phyloP scores from a whole-genome alignment of 2,888 invertebrate genomes.

The Thalpophila matura region DNA sequence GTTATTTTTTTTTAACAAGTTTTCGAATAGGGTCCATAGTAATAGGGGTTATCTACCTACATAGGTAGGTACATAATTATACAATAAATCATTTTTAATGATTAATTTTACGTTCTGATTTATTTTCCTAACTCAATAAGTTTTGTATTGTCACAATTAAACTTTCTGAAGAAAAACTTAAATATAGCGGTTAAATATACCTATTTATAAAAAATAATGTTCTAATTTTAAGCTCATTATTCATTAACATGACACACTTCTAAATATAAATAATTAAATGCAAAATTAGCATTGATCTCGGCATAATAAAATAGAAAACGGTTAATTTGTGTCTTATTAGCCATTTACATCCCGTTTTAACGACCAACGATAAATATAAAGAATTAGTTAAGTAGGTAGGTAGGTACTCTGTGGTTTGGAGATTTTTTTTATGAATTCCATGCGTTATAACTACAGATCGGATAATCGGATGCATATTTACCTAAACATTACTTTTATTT shows the following conservation, averaged over 20 bases:
- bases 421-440: constrained; percentile 14
- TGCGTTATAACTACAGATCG: too few relatives aligned
- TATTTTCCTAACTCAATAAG: neutral
- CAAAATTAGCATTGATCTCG: constrained; percentile 44
- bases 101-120: neutral
- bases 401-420: constrained; percentile 7
- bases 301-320: constrained; percentile 40
- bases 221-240: constrained; percentile 34
- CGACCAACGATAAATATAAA: constrained; percentile 37
- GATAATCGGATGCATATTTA: too few relatives aligned
- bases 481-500: too few relatives aligned
- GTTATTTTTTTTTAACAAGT: too few relatives aligned
- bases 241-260: constrained; percentile 57
- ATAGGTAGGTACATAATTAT: too few relatives aligned
- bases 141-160: neutral
- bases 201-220: constrained; percentile 16
- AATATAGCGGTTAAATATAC: too few relatives aligned
- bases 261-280: constrained; percentile 43
- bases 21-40: too few relatives aligned
- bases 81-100: neutral
- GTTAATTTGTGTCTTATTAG: constrained; percentile 44
- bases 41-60: too few relatives aligned
- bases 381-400: too few relatives aligned
- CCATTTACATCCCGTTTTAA: constrained; percentile 58
- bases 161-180: too few relatives aligned